Conservation (phyloP, 1,140 invertebrate genomes). For the Arion vulgaris region DNA sequence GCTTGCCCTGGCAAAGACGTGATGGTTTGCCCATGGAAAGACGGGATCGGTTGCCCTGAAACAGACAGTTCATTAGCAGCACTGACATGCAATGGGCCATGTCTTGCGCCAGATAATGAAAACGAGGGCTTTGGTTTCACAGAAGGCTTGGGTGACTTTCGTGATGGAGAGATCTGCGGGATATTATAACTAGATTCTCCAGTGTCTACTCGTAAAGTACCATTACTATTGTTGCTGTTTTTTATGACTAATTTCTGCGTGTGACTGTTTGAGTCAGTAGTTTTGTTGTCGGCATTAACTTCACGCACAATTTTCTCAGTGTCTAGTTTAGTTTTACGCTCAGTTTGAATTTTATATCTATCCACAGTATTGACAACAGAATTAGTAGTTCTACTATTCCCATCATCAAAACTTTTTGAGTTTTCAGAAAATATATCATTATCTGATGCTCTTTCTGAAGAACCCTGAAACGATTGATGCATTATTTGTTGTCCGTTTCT, state of each 20-base stretch:
- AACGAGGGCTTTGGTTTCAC: conserved; percentile 44
- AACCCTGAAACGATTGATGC: conserved; percentile 80
- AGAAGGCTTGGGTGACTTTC: conserved; percentile 47
- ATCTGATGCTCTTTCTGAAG: conserved; percentile 42
- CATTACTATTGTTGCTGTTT: conserved; percentile 25
- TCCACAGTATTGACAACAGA: conserved; percentile 24
- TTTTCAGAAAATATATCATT: conserved; percentile 47
- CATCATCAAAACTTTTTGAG: conserved; percentile 53
- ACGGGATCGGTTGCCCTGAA: too few species aligned
- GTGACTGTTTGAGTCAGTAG: conserved; percentile 22
- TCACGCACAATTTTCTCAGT: conserved; percentile 60
- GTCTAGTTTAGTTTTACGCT: conserved; percentile 80
- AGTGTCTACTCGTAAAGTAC: conserved; percentile 25
- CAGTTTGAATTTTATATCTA: conserved; percentile 83
- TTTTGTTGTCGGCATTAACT: conserved; percentile 55
- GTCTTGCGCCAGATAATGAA: conserved; percentile 10
- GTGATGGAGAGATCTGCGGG: conserved; percentile 53
- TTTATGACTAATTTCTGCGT: not conserved
- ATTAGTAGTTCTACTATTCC: conserved; percentile 38
- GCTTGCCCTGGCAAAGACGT: too few species aligned
- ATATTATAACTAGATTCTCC: conserved; percentile 66
- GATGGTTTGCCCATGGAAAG: too few species aligned
- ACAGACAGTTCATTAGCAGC: not conserved
- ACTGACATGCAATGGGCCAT: conserved; percentile 50
- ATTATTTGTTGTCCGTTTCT: conserved; percentile 76